phyloP scores from a whole-genome alignment of 1,140 invertebrate genomes.

The Scylla paramamosain region DNA sequence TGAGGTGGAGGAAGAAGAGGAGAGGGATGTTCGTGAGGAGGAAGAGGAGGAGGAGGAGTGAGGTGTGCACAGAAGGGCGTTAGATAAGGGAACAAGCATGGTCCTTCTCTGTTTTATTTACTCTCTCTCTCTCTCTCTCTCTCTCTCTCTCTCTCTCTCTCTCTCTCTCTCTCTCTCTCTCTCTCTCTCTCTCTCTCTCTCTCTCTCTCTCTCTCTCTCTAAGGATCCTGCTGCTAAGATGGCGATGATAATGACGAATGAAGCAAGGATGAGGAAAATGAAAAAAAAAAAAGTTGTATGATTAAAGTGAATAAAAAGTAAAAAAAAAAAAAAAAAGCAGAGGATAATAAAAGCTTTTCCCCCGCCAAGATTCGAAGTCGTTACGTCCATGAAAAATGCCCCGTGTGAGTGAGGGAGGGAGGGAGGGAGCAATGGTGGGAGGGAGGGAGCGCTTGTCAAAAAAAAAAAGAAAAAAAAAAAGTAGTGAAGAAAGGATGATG shows the following conservation, averaged over 20 bases:
- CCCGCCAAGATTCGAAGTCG: neutral
- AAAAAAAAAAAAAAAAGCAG: neutral
- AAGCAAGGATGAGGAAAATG: neutral
- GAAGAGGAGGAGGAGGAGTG: neutral
- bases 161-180: no score
- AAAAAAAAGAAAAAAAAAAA: neutral
- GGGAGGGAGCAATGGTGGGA: no score
- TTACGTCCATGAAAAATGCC: neutral
- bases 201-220: no score
- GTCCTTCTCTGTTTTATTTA: neutral
- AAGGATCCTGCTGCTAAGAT: no score
- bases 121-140: constrained; percentile 20
- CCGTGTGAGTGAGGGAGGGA: neutral
- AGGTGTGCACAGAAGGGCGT: neutral
- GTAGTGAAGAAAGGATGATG: neutral
- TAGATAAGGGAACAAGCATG: no score
- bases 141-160: constrained; percentile 12
- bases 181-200: no score
- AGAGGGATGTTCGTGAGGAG: neutral
- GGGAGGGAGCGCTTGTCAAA: no score
- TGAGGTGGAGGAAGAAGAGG: neutral
- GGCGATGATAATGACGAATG: no score
- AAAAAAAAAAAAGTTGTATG: neutral
- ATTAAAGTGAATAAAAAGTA: neutral
- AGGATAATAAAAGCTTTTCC: neutral